Evolutionary conservation across 2,797 vertebrate species (phyloP), one percentile per base, ranked within the genome.

Genomic region (Oceanodroma leucorhoa): DNA sequence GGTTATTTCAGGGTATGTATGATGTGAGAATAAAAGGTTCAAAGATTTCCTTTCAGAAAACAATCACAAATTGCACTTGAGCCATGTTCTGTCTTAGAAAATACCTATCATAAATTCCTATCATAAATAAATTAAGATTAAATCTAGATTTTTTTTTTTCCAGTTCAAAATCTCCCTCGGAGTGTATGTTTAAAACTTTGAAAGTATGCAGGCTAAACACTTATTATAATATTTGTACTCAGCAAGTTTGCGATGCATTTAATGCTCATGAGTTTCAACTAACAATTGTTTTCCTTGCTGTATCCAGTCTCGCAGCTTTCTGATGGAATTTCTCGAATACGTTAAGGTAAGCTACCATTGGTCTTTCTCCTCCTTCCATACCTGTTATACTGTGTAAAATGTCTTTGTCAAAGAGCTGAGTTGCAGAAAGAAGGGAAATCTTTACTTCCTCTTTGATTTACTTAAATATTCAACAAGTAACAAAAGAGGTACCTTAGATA

Each of bases 271-370:
- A 41, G 11, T 71, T 54, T 72, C 9, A 91, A 93, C 22, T 96
- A 67, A 89, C 36, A 22, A 0, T 70, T 92, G 15, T 70, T 97
- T 87, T 95, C 96, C 90, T 94, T 95, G 32, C 87, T 64, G 22
- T 73, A 48, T 96, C 71, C 96, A 99, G 99, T 99, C 99, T 50
- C 98, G 96, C 32, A 99, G 98, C 96, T 98, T 99, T 36, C 98
- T 99, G 58, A 97, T 98, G 36, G 99, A 99, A 83, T 99, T 99
- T 96, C 98, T 99, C 62, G 96, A 98, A 51, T 98, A 99, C 81
- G 97, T 99, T 29, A 98, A 99, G 99, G 99, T 99, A 97, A 98
- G 97, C 58, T 61, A 32, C 60, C 26, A 1, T 27, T 40, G 21
- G 2, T 77, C 75, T 89, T 72, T 57, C 64, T 86, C 8, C 30